Percentiles rank a stretch among this genome's conserved stretches.
Evolutionary conservation across 2,113 vertebrate genomes (phyloP).

Genomic region (Vidua macroura): DNA sequence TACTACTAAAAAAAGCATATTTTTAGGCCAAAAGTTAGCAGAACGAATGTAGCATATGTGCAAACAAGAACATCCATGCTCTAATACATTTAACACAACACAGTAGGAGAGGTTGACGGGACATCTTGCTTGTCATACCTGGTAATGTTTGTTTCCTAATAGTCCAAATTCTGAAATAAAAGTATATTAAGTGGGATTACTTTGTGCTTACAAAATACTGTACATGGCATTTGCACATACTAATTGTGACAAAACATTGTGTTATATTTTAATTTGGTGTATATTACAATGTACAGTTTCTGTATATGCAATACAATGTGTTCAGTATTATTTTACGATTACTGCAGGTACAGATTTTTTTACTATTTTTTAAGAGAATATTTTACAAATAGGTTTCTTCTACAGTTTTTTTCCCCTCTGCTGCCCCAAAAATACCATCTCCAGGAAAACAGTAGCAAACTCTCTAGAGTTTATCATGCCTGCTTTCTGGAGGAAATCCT

Average conservation of each 20-base stretch:
- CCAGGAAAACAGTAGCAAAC: background rate
- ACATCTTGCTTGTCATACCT: background rate
- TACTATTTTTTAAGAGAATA: background rate
- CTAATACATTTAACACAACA: background rate
- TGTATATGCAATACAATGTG: background rate
- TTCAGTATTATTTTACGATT: background rate
- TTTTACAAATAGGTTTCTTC: background rate
- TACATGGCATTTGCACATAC: background rate
- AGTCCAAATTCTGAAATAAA: background rate
- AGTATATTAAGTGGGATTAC: background rate
- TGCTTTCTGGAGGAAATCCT: background rate
- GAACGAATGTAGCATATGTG: background rate
- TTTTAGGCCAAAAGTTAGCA: background rate
- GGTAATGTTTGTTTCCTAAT: background rate
- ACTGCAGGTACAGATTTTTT: background rate
- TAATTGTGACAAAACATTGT: background rate
- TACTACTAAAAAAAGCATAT: background rate
- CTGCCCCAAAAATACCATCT: background rate
- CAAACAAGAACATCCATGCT: background rate
- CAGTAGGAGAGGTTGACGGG: background rate
- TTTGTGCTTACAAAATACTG: background rate
- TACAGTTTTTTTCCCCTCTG: rapidly evolving
- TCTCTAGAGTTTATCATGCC: background rate
- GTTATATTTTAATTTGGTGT: background rate
- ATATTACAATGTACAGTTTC: background rate